Evolutionary conservation across 2,113 vertebrate genomes (phyloP).

Genomic region (Oxyura jamaicensis): DNA sequence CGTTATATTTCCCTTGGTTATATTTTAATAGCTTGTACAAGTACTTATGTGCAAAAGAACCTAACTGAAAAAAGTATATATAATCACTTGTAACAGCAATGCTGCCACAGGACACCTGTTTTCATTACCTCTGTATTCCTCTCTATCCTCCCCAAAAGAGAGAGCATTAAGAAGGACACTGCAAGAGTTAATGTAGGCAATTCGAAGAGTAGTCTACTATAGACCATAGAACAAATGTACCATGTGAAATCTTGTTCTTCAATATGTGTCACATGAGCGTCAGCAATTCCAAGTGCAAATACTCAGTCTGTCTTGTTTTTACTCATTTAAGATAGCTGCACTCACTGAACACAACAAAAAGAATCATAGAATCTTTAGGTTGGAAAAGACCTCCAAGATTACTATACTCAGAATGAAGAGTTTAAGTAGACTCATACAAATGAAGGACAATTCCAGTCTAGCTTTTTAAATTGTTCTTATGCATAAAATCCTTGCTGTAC

Average conservation of each 20-base stretch:
- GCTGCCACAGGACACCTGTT: background rate
- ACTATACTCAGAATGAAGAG: background rate
- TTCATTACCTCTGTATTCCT: background rate
- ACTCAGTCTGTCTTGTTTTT: background rate
- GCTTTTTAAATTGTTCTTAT: background rate
- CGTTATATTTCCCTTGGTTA: too few relatives aligned
- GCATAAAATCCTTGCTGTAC: background rate
- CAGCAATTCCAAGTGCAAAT: too few relatives aligned
- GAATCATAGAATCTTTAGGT: too few relatives aligned
- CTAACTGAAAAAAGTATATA: background rate
- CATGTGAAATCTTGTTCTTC: background rate
- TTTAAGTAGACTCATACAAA: background rate
- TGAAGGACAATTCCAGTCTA: background rate
- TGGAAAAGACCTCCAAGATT: too few relatives aligned
- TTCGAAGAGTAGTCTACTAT: too few relatives aligned
- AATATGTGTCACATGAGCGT: too few relatives aligned
- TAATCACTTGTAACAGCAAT: background rate
- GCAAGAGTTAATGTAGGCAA: background rate
- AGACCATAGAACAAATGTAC: background rate
- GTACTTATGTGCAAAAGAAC: background rate
- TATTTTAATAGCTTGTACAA: background rate
- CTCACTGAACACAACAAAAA: background rate
- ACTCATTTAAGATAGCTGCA: background rate
- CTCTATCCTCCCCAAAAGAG: background rate
- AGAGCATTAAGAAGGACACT: background rate